These are phyloP conservation scores for Paraplagusia blochii DNA, from an alignment of 2,113 vertebrate species.

Conservation along the genomic window DNA sequence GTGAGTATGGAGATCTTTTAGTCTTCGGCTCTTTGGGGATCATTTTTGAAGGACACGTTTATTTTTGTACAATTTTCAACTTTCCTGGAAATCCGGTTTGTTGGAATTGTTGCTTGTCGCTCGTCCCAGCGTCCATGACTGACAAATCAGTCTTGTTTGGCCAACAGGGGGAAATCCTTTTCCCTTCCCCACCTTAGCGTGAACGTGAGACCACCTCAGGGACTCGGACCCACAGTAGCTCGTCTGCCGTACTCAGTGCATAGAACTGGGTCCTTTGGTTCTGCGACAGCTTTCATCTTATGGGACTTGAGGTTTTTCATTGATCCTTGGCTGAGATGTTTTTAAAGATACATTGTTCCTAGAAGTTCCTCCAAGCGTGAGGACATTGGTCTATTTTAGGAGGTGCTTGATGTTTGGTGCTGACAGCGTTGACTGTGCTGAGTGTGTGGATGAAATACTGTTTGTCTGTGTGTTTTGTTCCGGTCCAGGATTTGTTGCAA, in stretches of 20 bases:
- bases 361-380: slow-evolving; percentile 9
- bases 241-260: too few relatives aligned
- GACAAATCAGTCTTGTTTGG: too few relatives aligned
- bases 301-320: background rate
- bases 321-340: background rate
- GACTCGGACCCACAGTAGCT: too few relatives aligned
- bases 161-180: too few relatives aligned
- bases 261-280: background rate
- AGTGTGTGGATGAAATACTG: slow-evolving; percentile 25
- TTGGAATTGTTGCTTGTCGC: too few relatives aligned
- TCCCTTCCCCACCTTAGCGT: too few relatives aligned
- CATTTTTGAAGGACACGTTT: slow-evolving; percentile 25
- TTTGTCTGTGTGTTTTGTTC: slow-evolving; percentile 42
- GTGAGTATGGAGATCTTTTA: slow-evolving; percentile 70
- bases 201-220: too few relatives aligned
- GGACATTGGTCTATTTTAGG: slow-evolving; percentile 48
- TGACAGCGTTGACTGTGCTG: slow-evolving; percentile 58
- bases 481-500: slow-evolving; percentile 32
- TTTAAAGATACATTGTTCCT: background rate
- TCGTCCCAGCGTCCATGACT: too few relatives aligned
- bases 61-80: too few relatives aligned
- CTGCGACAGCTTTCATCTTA: slow-evolving; percentile 22
- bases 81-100: too few relatives aligned
- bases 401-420: slow-evolving; percentile 40
- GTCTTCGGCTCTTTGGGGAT: slow-evolving; percentile 25